phyloP scores from a whole-genome alignment of 1,140 invertebrate species.

The Artemia franciscana region DNA sequence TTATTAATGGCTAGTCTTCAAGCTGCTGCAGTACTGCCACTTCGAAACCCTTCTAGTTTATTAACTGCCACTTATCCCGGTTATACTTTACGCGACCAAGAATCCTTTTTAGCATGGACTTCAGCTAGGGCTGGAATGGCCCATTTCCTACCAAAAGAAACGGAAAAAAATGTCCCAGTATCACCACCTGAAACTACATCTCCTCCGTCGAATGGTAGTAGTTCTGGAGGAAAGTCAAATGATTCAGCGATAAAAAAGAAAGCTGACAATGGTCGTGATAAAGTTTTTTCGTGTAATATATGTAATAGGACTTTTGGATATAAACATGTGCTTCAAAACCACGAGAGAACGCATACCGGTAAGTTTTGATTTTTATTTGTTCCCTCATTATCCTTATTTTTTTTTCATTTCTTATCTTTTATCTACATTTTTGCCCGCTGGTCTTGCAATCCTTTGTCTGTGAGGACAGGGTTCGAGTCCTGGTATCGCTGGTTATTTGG shows the following conservation, averaged over 20 bases:
- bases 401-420: neutral
- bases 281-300: constrained; percentile 62
- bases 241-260: neutral
- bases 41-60: neutral
- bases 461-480: too few species aligned
- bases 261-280: constrained; percentile 28
- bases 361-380: neutral
- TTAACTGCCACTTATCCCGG: constrained; percentile 2
- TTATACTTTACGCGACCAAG: constrained; percentile 5
- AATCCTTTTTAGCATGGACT: constrained; percentile 6
- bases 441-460: too few species aligned
- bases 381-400: neutral
- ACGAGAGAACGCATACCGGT: constrained; percentile 80
- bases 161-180: neutral
- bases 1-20: constrained; percentile 10
- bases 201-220: constrained; percentile 20
- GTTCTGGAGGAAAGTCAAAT: constrained; percentile 6
- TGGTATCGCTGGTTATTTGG: too few species aligned
- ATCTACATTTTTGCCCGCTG: too few species aligned
- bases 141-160: neutral
- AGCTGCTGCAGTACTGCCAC: constrained; percentile 3
- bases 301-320: constrained; percentile 73
- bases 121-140: neutral
- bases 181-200: constrained; percentile 15
- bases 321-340: constrained; percentile 85